Evolutionary conservation across 2,888 invertebrate genomes (phyloP).

Genomic region (Diogma glabrata): DNA sequence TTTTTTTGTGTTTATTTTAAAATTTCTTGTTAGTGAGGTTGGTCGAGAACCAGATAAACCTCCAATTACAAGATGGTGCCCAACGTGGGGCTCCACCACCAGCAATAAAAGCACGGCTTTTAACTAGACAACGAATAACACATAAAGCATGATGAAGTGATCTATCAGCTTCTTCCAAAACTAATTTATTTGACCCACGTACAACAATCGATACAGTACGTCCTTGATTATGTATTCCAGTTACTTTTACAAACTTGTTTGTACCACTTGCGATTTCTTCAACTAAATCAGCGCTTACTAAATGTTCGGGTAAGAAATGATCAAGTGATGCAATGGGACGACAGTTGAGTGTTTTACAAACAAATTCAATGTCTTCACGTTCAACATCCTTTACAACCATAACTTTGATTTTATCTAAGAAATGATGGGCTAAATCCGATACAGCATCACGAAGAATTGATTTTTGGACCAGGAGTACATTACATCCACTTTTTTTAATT

Average conservation of each 20-base stretch:
- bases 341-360: constrained; percentile 89
- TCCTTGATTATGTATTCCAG: constrained; percentile 77
- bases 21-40: no score
- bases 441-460: constrained; percentile 81
- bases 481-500: constrained; percentile 97
- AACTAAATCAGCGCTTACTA: constrained; percentile 84
- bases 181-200: constrained; percentile 73
- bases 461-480: constrained; percentile 83
- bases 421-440: constrained; percentile 93
- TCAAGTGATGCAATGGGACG: constrained; percentile 97
- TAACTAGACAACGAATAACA: constrained; percentile 92
- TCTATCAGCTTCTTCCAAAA: constrained; percentile 81
- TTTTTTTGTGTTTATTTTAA: no score
- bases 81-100: constrained; percentile 97
- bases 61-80: no score
- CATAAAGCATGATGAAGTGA: constrained; percentile 84
- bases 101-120: constrained; percentile 79
- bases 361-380: constrained; percentile 94
- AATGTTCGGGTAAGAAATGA: constrained; percentile 87
- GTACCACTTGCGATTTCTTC: constrained; percentile 86
- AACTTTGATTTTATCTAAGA: constrained; percentile 96
- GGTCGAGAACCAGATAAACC: no score
- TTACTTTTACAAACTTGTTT: constrained; percentile 84
- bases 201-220: constrained; percentile 87
- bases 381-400: constrained; percentile 98